Conservation (phyloP, 2,888 invertebrate species). For the Ceramica pisi region DNA sequence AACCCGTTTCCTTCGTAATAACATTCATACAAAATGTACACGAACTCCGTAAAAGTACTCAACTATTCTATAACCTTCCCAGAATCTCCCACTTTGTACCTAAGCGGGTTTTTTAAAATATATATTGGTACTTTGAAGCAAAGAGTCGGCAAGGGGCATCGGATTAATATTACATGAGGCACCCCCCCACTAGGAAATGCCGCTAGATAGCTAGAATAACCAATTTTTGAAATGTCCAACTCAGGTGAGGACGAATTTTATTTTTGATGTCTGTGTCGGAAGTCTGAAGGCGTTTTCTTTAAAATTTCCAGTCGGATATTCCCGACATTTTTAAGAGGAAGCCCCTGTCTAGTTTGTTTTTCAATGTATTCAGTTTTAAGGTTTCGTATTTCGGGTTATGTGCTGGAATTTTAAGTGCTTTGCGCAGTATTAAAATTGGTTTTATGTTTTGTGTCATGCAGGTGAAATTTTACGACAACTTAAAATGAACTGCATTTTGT, state of each 20-base stretch:
- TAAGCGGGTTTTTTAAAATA: conserved; percentile 72
- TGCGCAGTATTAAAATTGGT: conserved; percentile 15
- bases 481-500: background rate
- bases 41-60: conserved; percentile 40
- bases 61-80: conserved; percentile 61
- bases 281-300: conserved; percentile 53
- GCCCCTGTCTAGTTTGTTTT: conserved; percentile 36
- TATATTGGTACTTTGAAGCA: conserved; percentile 75
- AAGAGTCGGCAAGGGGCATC: conserved; percentile 62
- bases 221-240: conserved; percentile 75
- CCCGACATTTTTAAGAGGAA: conserved; percentile 56
- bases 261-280: conserved; percentile 59
- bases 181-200: conserved; percentile 59
- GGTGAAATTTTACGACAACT: background rate
- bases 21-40: conserved; percentile 43
- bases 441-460: background rate
- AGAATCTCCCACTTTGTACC: conserved; percentile 54
- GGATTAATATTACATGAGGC: conserved; percentile 78
- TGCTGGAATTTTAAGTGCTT: conserved; percentile 19
- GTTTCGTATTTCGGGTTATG: conserved; percentile 23
- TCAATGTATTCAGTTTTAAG: conserved; percentile 44
- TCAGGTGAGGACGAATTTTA: conserved; percentile 68
- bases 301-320: conserved; percentile 57
- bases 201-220: conserved; percentile 72
- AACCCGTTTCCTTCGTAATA: conserved; percentile 11